phyloP scores from a whole-genome alignment of 2,888 invertebrate species.

The Plagodis dolabraria region DNA sequence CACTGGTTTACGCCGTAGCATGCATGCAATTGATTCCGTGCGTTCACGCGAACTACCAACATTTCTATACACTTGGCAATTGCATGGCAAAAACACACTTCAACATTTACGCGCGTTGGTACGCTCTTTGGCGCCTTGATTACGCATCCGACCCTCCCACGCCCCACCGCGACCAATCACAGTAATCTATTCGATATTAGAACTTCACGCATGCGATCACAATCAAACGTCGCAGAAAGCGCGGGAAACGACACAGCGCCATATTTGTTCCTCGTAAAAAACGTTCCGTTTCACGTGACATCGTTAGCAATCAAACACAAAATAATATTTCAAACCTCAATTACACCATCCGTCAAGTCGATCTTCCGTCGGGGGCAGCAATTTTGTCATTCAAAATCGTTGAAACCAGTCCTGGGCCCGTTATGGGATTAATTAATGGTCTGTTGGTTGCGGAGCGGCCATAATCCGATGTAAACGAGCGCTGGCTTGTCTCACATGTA shows the following conservation, averaged over 20 bases:
- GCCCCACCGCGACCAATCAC: conserved; percentile 62
- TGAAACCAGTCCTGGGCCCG: conserved; percentile 55
- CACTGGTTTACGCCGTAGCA: conserved; percentile 50
- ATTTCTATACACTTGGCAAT: conserved; percentile 53
- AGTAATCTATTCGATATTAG: conserved; percentile 69
- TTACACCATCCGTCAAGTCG: conserved; percentile 66
- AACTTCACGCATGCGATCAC: conserved; percentile 63
- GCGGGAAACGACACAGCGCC: conserved; percentile 52
- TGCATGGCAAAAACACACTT: conserved; percentile 56
- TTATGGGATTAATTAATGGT: conserved; percentile 74
- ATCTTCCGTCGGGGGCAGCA: conserved; percentile 52
- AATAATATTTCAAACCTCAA: conserved; percentile 70
- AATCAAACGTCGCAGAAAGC: conserved; percentile 53
- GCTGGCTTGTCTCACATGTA: conserved; percentile 52
- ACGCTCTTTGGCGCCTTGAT: conserved; percentile 57
- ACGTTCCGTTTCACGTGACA: conserved; percentile 50
- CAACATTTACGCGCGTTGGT: conserved; percentile 55
- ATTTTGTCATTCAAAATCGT: conserved; percentile 77
- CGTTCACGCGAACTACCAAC: conserved; percentile 52
- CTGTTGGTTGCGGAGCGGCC: conserved; percentile 52
- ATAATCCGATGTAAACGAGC: conserved; percentile 68
- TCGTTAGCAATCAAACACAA: conserved; percentile 55
- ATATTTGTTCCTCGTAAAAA: conserved; percentile 43
- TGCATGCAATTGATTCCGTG: conserved; percentile 55
- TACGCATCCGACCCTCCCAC: conserved; percentile 51